These are phyloP conservation scores for Pammene aurita DNA, from an alignment of 2,888 invertebrate species.

Conservation along the genomic window DNA sequence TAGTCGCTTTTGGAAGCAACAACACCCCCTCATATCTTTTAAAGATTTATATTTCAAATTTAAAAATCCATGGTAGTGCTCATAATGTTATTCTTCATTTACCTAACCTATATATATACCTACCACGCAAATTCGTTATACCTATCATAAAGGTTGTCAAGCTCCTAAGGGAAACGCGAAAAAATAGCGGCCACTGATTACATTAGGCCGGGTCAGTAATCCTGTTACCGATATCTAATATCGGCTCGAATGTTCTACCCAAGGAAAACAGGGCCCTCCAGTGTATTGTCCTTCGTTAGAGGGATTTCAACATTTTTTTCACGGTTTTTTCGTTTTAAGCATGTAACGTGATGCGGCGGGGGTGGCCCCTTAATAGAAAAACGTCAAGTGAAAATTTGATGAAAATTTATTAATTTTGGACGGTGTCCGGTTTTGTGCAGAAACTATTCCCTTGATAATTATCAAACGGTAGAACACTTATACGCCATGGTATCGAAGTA, in stretches of 20 bases:
- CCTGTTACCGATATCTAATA: conserved; percentile 81
- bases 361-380: conserved; percentile 79
- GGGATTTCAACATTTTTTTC: conserved; percentile 72
- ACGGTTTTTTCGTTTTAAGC: conserved; percentile 67
- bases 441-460: conserved; percentile 12
- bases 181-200: conserved; percentile 73
- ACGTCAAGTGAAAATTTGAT: conserved; percentile 60
- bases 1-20: no score
- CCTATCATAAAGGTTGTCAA: conserved; percentile 61
- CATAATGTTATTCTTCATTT: no score
- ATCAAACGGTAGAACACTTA: no score
- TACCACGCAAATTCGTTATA: conserved; percentile 17
- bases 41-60: no score
- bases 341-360: conserved; percentile 70
- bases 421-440: conserved; percentile 47
- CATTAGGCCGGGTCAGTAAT: conserved; percentile 83
- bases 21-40: no score
- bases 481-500: no score
- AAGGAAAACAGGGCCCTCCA: conserved; percentile 73
- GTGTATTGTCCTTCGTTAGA: conserved; percentile 81
- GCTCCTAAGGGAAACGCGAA: conserved; percentile 61
- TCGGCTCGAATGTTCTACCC: conserved; percentile 69
- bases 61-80: no score
- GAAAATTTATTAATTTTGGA: conserved; percentile 71
- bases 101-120: neutral